Evolutionary conservation across 2,888 invertebrate species (phyloP).

Genomic region (Drosophila maculinotata): DNA sequence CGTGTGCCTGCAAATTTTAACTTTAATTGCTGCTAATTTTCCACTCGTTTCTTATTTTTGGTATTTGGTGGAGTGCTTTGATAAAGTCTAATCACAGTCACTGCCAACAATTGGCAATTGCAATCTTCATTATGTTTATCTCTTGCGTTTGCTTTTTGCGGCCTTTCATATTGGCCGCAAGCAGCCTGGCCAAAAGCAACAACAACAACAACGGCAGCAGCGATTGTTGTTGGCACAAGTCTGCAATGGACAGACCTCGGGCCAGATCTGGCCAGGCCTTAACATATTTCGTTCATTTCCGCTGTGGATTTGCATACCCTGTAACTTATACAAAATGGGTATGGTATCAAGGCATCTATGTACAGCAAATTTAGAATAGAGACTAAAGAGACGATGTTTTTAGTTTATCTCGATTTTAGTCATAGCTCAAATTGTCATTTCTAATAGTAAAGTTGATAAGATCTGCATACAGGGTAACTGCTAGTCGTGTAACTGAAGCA

Average conservation of each 20-base stretch:
- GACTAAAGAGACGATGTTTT: no score
- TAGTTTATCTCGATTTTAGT: no score
- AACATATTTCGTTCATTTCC: constrained; percentile 50
- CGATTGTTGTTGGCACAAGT: constrained; percentile 21
- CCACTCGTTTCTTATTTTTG: constrained; percentile 12
- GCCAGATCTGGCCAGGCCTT: constrained; percentile 31
- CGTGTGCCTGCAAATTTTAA: constrained; percentile 53
- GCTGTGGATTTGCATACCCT: constrained; percentile 19
- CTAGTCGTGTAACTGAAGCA: not conserved
- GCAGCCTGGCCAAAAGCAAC: constrained; percentile 24
- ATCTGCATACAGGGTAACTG: constrained; percentile 2
- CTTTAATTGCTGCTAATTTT: constrained; percentile 72
- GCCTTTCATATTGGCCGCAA: constrained; percentile 66
- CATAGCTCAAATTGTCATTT: no score
- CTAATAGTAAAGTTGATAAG: no score
- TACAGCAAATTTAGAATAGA: no score
- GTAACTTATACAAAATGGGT: not conserved
- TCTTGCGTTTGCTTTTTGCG: constrained; percentile 47
- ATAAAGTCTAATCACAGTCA: constrained; percentile 28
- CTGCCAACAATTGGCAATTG: constrained; percentile 57
- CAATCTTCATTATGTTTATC: constrained; percentile 75
- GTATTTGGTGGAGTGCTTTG: constrained; percentile 1
- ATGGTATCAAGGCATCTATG: no score
- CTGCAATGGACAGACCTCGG: constrained; percentile 11
- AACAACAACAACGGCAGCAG: no score